Evolutionary conservation across 2,888 invertebrate species (phyloP).

Genomic region (Bellardia bayeri): DNA sequence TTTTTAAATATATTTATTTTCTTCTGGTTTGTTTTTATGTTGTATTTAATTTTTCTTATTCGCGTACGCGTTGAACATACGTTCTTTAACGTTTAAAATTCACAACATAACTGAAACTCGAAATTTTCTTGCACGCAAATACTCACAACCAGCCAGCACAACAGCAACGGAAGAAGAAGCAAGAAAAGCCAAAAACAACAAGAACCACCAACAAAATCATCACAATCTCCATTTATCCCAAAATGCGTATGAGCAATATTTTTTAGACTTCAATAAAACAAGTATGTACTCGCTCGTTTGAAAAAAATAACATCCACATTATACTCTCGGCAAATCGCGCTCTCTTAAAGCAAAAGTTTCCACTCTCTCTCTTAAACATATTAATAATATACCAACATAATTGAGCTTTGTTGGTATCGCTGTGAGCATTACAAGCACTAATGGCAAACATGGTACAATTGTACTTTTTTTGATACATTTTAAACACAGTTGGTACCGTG

Average conservation of each 20-base stretch:
- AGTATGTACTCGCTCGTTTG: neutral
- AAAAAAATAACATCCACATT: slow-evolving; percentile 64
- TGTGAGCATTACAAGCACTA: slow-evolving; percentile 48
- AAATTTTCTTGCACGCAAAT: slow-evolving; percentile 69
- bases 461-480: too few species aligned
- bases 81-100: slow-evolving; percentile 70
- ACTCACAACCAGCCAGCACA: slow-evolving; percentile 52
- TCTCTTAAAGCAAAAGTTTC: neutral
- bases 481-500: too few species aligned
- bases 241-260: slow-evolving; percentile 69
- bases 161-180: neutral
- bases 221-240: slow-evolving; percentile 70
- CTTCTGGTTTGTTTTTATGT: slow-evolving; percentile 29
- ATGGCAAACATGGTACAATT: too few species aligned
- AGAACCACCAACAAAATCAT: slow-evolving; percentile 52
- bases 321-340: neutral
- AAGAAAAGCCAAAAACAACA: slow-evolving; percentile 46
- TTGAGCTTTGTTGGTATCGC: neutral
- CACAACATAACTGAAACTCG: slow-evolving; percentile 73
- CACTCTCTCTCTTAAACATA: neutral
- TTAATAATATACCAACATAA: neutral
- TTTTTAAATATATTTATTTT: neutral
- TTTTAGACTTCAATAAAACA: neutral
- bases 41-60: slow-evolving; percentile 40
- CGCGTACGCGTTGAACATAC: slow-evolving; percentile 69